A percentile compares a stretch with the other conserved stretches of the same genome.
phyloP scores from a whole-genome alignment of 2,888 invertebrate genomes.

The Cephonodes hylas region DNA sequence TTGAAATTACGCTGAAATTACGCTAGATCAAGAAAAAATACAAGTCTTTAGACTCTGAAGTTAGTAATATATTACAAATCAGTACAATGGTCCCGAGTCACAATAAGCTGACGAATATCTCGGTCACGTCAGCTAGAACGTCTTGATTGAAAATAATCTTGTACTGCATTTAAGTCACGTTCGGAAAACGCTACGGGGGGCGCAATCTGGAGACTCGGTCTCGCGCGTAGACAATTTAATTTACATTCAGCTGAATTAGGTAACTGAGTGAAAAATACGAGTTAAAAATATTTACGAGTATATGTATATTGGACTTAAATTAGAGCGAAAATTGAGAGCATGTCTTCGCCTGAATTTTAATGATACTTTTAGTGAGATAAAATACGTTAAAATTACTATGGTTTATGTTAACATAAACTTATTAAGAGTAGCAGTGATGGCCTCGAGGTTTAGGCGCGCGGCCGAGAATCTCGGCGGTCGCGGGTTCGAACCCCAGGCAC shows the following conservation, averaged over 20 bases:
- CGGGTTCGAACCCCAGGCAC: too few relatives aligned
- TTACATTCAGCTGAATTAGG: conserved; percentile 9
- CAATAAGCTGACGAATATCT: conserved; percentile 9
- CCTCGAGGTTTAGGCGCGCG: too few relatives aligned
- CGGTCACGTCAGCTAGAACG: conserved; percentile 12
- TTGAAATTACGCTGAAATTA: too few relatives aligned
- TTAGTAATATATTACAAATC: background rate
- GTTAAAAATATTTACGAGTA: background rate
- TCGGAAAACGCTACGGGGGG: conserved; percentile 15
- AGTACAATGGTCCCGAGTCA: background rate
- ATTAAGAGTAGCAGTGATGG: too few relatives aligned
- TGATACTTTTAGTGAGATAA: too few relatives aligned
- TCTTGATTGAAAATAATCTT: conserved; percentile 18
- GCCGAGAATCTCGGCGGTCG: too few relatives aligned
- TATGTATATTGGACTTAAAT: too few relatives aligned
- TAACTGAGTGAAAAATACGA: background rate
- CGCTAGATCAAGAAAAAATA: too few relatives aligned
- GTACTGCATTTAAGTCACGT: conserved; percentile 17
- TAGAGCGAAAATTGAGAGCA: too few relatives aligned
- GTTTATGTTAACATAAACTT: too few relatives aligned
- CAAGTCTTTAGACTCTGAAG: background rate
- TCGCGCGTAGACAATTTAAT: conserved; percentile 13
- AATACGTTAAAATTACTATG: too few relatives aligned
- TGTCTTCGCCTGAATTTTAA: too few relatives aligned
- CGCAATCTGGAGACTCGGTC: conserved; percentile 10